Evolutionary conservation across 1,140 invertebrate species (phyloP), one percentile per base, ranked within the genome.

Genomic region (Trialeurodes vaporariorum): DNA sequence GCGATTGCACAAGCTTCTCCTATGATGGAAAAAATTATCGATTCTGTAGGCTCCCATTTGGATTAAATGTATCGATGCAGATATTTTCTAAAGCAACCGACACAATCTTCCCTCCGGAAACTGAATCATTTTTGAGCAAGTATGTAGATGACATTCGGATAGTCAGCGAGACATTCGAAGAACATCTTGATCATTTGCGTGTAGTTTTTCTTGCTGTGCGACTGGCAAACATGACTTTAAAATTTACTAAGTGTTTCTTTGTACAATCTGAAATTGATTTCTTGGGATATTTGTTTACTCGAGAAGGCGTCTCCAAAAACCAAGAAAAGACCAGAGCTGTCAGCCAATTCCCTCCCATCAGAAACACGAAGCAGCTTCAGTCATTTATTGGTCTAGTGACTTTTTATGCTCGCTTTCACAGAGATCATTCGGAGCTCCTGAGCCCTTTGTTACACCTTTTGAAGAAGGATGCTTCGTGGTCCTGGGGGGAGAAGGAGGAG

Each of bases 251-350:
- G 17, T 49, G 5, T 17, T 49, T 49, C 17, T 17, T 17, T 49
- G 5, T 49, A 5, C 17, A 9, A 17, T 5, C 5, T 9, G 34
- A 49, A 49, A 49, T 49, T 9, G 17, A 49, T 49, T 17, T 9
- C 17, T 17, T 64, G 25, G 25, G 63, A 17, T 64, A 27, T 27
- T 27, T 27, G 2, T 27, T 64, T 2, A 26, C 25, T 5, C 25
- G 22, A 27, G 25, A 64, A 27, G 63, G 63, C 5, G 25, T 2
- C 5, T 27, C 12, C 25, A 25, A 64, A 64, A 22, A 64, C 22
- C 63, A 24, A 5, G 63, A 64, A 27, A 64, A 64, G 21, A 27
- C 27, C 25, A 64, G 21, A 27, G 63, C 63, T 27, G 27, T 64
- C 27, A 27, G 11, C 22, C 2, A 64, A 27, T 27, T 64, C 5